These are phyloP conservation scores for Platalea minor DNA, from an alignment of 2,797 vertebrate species.

Conservation along the genomic window DNA sequence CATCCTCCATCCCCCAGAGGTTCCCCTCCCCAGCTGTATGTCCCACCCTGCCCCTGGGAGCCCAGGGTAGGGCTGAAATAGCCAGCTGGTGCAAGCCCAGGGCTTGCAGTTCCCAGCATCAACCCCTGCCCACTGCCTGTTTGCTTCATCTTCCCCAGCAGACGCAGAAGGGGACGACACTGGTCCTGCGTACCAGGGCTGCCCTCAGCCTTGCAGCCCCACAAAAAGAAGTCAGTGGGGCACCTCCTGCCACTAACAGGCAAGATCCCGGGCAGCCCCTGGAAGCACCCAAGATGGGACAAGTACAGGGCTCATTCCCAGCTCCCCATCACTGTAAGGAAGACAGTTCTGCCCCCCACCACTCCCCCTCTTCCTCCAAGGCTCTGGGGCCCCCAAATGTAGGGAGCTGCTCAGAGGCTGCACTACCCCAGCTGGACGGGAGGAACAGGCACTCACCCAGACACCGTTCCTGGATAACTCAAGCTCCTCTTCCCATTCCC, in stretches of 20 bases:
- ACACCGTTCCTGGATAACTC: not conserved
- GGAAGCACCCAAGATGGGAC: not conserved
- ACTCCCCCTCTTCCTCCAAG: not conserved
- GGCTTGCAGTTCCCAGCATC: not conserved
- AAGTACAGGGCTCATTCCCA: not conserved
- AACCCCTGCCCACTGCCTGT: not conserved
- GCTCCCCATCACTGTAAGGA: not conserved
- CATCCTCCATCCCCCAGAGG: not conserved
- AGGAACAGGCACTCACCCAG: conserved; percentile 7
- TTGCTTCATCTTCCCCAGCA: not conserved
- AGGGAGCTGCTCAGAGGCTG: not conserved
- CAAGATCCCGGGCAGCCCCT: not conserved
- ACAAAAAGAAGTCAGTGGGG: not conserved
- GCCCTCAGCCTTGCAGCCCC: not conserved
- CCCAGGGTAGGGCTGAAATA: not conserved
- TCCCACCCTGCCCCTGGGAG: not conserved
- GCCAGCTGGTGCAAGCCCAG: not conserved
- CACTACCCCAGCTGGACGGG: not conserved
- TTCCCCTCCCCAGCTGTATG: not conserved
- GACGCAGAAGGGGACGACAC: not conserved
- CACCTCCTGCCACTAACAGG: not conserved
- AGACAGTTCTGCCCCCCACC: not conserved
- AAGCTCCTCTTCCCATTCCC: conserved; percentile 20
- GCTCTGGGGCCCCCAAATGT: not conserved
- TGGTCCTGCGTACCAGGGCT: not conserved